phyloP scores from a whole-genome alignment of 1,140 invertebrate species.

The Drosophila willistoni region DNA sequence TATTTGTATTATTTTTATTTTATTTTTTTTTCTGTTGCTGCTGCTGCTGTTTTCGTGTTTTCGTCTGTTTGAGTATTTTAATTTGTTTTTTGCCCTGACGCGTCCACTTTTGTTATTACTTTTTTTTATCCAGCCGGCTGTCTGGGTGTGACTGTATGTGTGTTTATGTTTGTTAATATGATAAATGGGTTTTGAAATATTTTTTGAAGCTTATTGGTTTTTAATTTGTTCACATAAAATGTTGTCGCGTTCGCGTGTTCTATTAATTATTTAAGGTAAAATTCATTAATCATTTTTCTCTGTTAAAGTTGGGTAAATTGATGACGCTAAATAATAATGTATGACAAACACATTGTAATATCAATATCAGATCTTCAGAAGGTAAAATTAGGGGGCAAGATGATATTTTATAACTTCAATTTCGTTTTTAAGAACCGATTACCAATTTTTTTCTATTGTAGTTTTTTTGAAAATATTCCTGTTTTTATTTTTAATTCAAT shows the following conservation, averaged over 20 bases:
- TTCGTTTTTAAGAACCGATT: too few relatives aligned
- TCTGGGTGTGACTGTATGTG: not conserved
- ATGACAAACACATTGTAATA: too few relatives aligned
- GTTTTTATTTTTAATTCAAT: too few relatives aligned
- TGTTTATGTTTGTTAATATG: not conserved
- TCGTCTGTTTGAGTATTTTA: conserved; percentile 19
- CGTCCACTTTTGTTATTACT: conserved; percentile 39
- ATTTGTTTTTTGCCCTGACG: conserved; percentile 18
- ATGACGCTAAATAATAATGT: not conserved
- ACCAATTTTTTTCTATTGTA: too few relatives aligned
- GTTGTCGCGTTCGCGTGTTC: conserved; percentile 24
- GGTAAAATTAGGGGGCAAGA: too few relatives aligned
- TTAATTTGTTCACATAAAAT: conserved; percentile 11
- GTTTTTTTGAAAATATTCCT: too few relatives aligned
- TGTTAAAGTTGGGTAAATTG: conserved; percentile 15
- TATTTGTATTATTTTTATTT: conserved; percentile 13
- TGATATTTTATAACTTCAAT: too few relatives aligned
- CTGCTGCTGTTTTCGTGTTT: conserved; percentile 12
- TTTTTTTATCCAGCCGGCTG: conserved; percentile 3
- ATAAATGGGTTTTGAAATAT: conserved; percentile 25
- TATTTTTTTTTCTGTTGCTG: conserved; percentile 6
- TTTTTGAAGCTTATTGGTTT: conserved; percentile 12
- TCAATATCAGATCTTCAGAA: too few relatives aligned
- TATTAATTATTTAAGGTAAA: conserved; percentile 8
- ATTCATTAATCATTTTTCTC: conserved; percentile 27